phyloP scores from a whole-genome alignment of 2,888 invertebrate genomes.

The Drosophila limbata region DNA sequence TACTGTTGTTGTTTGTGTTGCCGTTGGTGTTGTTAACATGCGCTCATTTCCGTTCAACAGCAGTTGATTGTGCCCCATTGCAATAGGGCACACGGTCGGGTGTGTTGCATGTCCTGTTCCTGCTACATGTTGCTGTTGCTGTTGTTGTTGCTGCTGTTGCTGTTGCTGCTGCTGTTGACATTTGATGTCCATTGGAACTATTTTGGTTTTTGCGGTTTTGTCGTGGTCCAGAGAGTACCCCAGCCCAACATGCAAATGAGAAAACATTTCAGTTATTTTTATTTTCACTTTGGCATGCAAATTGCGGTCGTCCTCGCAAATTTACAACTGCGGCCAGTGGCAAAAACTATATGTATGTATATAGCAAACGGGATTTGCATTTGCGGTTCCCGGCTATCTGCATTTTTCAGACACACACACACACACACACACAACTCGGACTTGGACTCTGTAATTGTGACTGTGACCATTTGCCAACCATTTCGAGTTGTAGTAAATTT shows the following conservation, averaged over 20 bases:
- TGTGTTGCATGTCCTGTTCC: slow-evolving; percentile 41
- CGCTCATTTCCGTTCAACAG: slow-evolving; percentile 85
- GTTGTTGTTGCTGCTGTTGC: slow-evolving; percentile 68
- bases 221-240: slow-evolving; percentile 41
- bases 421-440: slow-evolving; percentile 26
- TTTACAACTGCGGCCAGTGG: slow-evolving; percentile 63
- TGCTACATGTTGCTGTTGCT: slow-evolving; percentile 50
- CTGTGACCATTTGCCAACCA: slow-evolving; percentile 66
- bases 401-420: slow-evolving; percentile 41
- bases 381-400: slow-evolving; percentile 69
- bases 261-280: slow-evolving; percentile 80
- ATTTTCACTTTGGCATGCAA: slow-evolving; percentile 75
- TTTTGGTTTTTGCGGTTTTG: slow-evolving; percentile 80
- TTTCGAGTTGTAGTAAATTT: slow-evolving; percentile 83
- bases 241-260: slow-evolving; percentile 68
- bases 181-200: slow-evolving; percentile 85
- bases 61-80: slow-evolving; percentile 79
- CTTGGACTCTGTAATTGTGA: slow-evolving; percentile 39
- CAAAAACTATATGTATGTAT: slow-evolving; percentile 54
- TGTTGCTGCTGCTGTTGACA: slow-evolving; percentile 82
- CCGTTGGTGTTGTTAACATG: slow-evolving; percentile 85
- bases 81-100: slow-evolving; percentile 43
- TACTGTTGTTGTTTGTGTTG: slow-evolving; percentile 72
- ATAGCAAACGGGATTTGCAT: slow-evolving; percentile 69
- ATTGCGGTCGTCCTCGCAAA: slow-evolving; percentile 65